These are phyloP conservation scores for Chrysemys picta DNA, from an alignment of 2,113 vertebrate genomes.

Conservation along the genomic window DNA sequence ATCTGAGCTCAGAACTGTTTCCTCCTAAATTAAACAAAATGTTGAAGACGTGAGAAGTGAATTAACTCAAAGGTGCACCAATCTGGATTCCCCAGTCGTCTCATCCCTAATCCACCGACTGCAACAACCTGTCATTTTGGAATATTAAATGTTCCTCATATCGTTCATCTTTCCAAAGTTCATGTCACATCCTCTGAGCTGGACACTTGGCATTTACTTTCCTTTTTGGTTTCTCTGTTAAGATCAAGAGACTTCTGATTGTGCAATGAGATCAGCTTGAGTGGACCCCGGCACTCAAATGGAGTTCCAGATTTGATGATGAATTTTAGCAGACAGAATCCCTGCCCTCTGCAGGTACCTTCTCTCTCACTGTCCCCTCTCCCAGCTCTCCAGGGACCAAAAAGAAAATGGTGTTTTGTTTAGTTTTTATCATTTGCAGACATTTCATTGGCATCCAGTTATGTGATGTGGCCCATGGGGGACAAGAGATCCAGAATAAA, in stretches of 20 bases:
- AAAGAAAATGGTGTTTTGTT: neutral
- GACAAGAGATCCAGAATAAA: slow-evolving; percentile 47
- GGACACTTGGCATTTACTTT: neutral
- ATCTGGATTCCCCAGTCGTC: slow-evolving; percentile 47
- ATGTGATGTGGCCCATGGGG: neutral
- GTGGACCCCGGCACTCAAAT: neutral
- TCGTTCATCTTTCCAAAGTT: slow-evolving; percentile 65
- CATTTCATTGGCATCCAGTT: slow-evolving; percentile 11
- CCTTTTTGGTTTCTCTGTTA: neutral
- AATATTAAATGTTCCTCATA: slow-evolving; percentile 70
- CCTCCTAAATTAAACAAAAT: slow-evolving; percentile 69
- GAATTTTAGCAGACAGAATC: neutral
- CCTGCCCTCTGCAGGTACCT: neutral
- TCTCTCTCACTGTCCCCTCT: neutral
- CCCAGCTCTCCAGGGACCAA: neutral
- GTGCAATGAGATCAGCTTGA: neutral
- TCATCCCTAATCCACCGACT: slow-evolving; percentile 54
- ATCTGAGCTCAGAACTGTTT: slow-evolving; percentile 66
- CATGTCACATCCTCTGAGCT: slow-evolving; percentile 56
- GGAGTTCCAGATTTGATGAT: neutral
- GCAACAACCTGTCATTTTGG: slow-evolving; percentile 63
- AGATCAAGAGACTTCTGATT: neutral
- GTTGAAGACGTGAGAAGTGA: slow-evolving; percentile 62
- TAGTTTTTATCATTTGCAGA: neutral
- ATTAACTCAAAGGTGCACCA: slow-evolving; percentile 65